A percentile compares a stretch with the other conserved stretches of the same genome.
Conservation (phyloP, 2,888 invertebrate species). For the Cryptosula pallasiana region DNA sequence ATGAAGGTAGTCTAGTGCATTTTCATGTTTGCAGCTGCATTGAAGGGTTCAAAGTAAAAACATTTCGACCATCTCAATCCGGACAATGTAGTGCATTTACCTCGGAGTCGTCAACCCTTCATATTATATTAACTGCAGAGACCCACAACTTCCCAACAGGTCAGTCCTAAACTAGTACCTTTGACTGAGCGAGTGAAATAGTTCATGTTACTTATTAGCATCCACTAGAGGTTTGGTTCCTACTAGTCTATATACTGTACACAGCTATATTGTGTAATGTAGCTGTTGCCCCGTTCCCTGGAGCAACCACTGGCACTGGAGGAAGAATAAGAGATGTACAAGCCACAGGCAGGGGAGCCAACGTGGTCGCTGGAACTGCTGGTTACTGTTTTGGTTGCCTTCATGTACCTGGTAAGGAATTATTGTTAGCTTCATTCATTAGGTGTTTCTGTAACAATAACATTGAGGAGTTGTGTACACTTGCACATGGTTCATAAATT, state of each 20-base stretch:
- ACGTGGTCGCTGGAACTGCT: constrained; percentile 90
- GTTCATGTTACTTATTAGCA: too few species aligned
- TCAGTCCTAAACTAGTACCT: not conserved
- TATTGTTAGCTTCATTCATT: too few species aligned
- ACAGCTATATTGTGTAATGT: too few species aligned
- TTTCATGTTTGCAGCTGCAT: constrained; percentile 66
- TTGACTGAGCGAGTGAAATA: too few species aligned
- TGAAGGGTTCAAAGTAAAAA: constrained; percentile 68
- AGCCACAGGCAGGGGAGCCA: constrained; percentile 86
- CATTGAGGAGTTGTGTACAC: too few species aligned
- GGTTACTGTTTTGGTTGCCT: constrained; percentile 94
- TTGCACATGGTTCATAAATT: too few species aligned
- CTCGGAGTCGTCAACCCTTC: constrained; percentile 57
- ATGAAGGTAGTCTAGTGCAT: not conserved
- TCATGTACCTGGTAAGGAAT: constrained; percentile 80
- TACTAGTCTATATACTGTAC: too few species aligned
- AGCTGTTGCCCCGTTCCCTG: constrained; percentile 92
- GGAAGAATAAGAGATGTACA: constrained; percentile 92
- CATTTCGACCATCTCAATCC: constrained; percentile 66
- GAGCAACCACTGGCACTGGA: constrained; percentile 95
- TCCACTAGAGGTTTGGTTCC: too few species aligned
- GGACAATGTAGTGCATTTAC: constrained; percentile 62
- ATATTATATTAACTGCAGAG: constrained; percentile 95
- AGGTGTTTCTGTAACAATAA: too few species aligned
- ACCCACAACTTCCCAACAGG: constrained; percentile 88